Percentiles rank a stretch among this genome's conserved stretches.
These are phyloP conservation scores for Drosophila kepulauana DNA, from an alignment of 1,140 invertebrate genomes.

Conservation along the genomic window DNA sequence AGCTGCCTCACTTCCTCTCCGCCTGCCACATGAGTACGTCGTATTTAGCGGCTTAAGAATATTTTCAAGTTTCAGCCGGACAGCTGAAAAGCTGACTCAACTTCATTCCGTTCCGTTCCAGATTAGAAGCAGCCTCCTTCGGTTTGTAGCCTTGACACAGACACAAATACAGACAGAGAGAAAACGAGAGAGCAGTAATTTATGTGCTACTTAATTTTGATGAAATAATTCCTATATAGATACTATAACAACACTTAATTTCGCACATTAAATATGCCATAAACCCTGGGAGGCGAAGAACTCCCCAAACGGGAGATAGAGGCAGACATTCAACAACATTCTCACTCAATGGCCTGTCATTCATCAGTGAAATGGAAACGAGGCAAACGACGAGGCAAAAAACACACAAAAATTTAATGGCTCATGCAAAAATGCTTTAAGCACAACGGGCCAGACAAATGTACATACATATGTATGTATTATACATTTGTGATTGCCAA, in stretches of 20 bases:
- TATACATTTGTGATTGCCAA: background rate
- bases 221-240: constrained; percentile 79
- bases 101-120: background rate
- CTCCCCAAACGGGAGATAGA: constrained; percentile 1
- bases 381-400: constrained; percentile 50
- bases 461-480: background rate
- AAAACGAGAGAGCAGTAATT: constrained; percentile 60
- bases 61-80: constrained; percentile 10
- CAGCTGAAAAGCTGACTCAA: constrained; percentile 26
- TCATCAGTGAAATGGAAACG: constrained; percentile 79
- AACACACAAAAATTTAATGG: constrained; percentile 67
- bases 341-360: constrained; percentile 73
- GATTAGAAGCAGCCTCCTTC: constrained; percentile 28
- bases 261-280: constrained; percentile 79
- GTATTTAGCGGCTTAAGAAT: constrained; percentile 21
- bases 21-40: background rate
- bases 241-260: constrained; percentile 78
- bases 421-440: constrained; percentile 63
- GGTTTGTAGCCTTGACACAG: constrained; percentile 48
- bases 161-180: constrained; percentile 17
- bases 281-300: constrained; percentile 27
- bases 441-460: constrained; percentile 27
- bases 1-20: background rate
- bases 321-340: background rate
- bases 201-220: constrained; percentile 80